Percentiles rank a stretch among this genome's conserved stretches.
Conservation (phyloP, 2,113 vertebrate species). For the Australoheros scitulus region DNA sequence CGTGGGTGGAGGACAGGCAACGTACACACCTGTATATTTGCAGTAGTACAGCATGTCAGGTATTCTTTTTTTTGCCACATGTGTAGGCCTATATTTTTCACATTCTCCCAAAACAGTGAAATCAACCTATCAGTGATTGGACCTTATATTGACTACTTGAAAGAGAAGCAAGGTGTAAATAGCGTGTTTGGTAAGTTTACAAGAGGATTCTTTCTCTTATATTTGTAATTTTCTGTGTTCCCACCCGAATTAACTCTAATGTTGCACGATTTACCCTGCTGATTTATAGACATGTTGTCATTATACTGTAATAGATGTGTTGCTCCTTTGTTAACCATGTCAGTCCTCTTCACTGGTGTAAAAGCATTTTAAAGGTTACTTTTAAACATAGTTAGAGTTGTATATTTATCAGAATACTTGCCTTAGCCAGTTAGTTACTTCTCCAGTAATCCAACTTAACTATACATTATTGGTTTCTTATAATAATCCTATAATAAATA, state of each 20-base stretch:
- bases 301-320: not conserved
- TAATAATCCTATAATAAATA: not conserved
- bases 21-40: not conserved
- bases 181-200: constrained; percentile 89
- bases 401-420: not conserved
- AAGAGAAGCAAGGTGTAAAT: constrained; percentile 84
- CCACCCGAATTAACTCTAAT: not conserved
- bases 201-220: constrained; percentile 16
- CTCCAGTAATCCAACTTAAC: not conserved
- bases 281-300: not conserved
- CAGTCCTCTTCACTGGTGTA: not conserved
- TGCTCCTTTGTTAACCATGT: not conserved
- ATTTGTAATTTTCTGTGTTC: constrained; percentile 6
- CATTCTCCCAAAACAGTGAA: constrained; percentile 81
- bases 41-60: not conserved
- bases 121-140: constrained; percentile 84
- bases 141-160: constrained; percentile 90
- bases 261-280: not conserved
- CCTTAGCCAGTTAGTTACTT: not conserved
- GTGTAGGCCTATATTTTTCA: constrained; percentile 2
- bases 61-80: not conserved
- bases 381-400: not conserved
- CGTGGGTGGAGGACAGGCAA: not conserved
- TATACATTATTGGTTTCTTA: not conserved
- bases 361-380: not conserved